Base-by-base conservation (phyloP, 2,888 invertebrate species). In the Tachina fera region DNA sequence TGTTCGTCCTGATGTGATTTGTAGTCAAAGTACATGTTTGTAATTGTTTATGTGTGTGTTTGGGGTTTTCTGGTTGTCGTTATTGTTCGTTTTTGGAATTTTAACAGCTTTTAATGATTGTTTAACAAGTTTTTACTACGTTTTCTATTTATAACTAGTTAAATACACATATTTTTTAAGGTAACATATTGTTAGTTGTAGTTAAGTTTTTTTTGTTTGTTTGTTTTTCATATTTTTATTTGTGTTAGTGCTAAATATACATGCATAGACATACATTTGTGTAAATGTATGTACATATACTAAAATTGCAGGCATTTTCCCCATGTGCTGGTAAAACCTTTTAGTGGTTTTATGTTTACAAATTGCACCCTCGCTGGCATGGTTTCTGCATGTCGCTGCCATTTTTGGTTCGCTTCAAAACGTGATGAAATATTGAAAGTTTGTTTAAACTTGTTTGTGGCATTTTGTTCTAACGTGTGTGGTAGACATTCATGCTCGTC, bases 21-120 rank as follows among this genome's bases (percentile, higher is more conserved):
- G 77, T 65, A 63, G 70, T 43, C 51, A 77, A 39, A 53, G 19
- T 72, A 72, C 61, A 41, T 58, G 70, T 70, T 70, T 74, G 58
- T 58, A 67, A 61, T 65, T 87, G 79, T 19, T 58, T 58, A 56
- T 70, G 74, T 47, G 53, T 82, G 72, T 70, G 68, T 51, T 58
- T 60, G n/a, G 49, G 60, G 51, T 41, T 68, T 74, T 53, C 58
- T 74, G 45, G 67, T 68, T 68, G 67, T 61, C 53, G 51, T 67
- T 71, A 41, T 70, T 67, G 83, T 83, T 70, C 80, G 83, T 84
- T 87, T 80, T 77, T 74, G 70, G 80, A 83, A 83, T 87, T 87
- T 83, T 84, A 87, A 87, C 84, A 87, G 78, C 79, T 81, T 87
- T 87, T 76, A 83, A 87, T 84, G 84, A 87, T 87, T 87, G 87